Base-by-base conservation (phyloP, 2,113 vertebrate species). In the Jacana jacana region DNA sequence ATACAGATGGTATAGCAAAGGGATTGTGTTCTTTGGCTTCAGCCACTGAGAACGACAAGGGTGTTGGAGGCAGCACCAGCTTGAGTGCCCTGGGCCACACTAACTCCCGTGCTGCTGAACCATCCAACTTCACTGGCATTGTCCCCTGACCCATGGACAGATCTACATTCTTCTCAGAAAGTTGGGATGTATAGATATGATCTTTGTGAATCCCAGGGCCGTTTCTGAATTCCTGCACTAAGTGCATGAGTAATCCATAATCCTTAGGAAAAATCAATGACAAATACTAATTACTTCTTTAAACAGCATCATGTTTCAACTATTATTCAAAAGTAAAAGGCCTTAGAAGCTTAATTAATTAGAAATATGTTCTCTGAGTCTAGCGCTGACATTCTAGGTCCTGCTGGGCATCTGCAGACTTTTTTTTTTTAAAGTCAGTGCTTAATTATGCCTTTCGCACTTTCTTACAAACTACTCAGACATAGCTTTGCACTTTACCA, bases 231-330 rank as follows among this genome's bases (percentile, higher is more conserved):
- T 82, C 55, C 76, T 63, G 6, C 14, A 23, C 30, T 55, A 71
- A 60, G 35, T 28, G 66, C 14, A 33, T 4, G 10, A 81, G 39
- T 30, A 86, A 86, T 57, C 33, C 35, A 78, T 66, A 86, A 88
- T 37, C 49, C 65, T 84, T 37, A 17, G 14, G 51, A 75, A 85
- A 77, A 88, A 92, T 76, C 80, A 88, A 88, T 78, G 27, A 75
- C 46, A 89, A 94, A 93, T 58, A 70, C 25, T 72, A 93, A 93
- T 94, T 83, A 92, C 40, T 83, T 84, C 68, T 84, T 94, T 65
- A 78, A 77, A 64, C 35, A 49, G 86, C 52, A 72, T 44, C 44
- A 42, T 76, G 66, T 86, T 90, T 88, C 88, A 94, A 86, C 42
- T 69, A 52, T 57, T 83, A 86, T 19, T 84, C 88, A 88, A 78